Conservation (phyloP, 2,888 invertebrate species). For the Lepetodrilus schrolli region DNA sequence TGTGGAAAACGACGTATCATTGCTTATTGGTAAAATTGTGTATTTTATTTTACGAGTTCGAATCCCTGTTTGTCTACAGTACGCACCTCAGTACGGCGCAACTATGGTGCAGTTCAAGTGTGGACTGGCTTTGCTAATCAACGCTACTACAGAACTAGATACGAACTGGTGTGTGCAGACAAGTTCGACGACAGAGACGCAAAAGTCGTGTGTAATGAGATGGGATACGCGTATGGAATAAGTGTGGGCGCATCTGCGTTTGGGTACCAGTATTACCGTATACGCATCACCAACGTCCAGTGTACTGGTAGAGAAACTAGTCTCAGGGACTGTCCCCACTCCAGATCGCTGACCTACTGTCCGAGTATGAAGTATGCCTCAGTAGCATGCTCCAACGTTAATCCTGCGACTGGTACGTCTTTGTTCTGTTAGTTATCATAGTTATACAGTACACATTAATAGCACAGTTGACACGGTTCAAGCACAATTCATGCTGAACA, state of each 20-base stretch:
- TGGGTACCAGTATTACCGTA: slow-evolving; percentile 46
- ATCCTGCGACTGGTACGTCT: slow-evolving; percentile 54
- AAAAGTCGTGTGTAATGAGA: slow-evolving; percentile 51
- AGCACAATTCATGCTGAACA: no score
- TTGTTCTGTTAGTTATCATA: background rate
- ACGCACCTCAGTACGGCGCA: slow-evolving; percentile 52
- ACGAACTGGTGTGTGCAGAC: slow-evolving; percentile 58
- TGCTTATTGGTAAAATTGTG: no score
- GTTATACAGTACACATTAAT: background rate
- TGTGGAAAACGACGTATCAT: no score
- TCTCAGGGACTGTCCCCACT: slow-evolving; percentile 51
- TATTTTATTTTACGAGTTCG: no score
- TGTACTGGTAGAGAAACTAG: slow-evolving; percentile 52
- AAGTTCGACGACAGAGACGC: slow-evolving; percentile 57
- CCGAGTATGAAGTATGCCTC: slow-evolving; percentile 59
- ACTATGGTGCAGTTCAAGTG: slow-evolving; percentile 55
- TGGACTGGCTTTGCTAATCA: no score
- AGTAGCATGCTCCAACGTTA: slow-evolving; percentile 57
- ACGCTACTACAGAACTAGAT: slow-evolving; percentile 41
- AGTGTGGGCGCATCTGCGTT: slow-evolving; percentile 62
- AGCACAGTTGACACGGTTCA: no score
- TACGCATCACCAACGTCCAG: slow-evolving; percentile 48
- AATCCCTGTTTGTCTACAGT: no score
- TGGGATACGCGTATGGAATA: slow-evolving; percentile 56
- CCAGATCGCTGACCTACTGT: slow-evolving; percentile 46